Conservation (phyloP, 2,888 invertebrate species). For the Abrostola tripartita region DNA sequence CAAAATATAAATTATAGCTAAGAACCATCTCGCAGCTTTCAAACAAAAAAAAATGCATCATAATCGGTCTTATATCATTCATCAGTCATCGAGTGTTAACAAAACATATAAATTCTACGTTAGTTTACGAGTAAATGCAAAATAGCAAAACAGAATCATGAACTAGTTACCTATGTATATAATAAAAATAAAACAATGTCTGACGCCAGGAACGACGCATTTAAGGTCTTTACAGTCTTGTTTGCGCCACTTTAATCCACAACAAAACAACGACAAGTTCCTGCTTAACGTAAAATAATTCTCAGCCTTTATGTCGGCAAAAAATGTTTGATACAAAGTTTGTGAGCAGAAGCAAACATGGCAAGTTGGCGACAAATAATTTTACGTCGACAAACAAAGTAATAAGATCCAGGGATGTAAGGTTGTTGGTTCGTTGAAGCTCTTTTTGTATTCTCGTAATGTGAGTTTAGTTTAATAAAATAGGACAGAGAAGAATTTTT, state of each 20-base stretch:
- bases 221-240: conserved; percentile 69
- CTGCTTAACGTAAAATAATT: conserved; percentile 27
- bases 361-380: conserved; percentile 22
- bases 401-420: conserved; percentile 44
- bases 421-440: conserved; percentile 23
- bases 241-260: conserved; percentile 69
- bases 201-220: conserved; percentile 60
- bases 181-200: conserved; percentile 38
- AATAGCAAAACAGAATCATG: no score
- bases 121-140: no score
- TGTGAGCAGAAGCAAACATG: conserved; percentile 11
- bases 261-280: conserved; percentile 62
- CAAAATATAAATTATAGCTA: no score
- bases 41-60: no score
- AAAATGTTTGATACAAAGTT: conserved; percentile 19
- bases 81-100: no score
- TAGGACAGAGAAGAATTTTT: no score
- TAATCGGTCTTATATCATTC: no score
- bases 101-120: no score
- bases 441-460: background rate
- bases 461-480: background rate
- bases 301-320: conserved; percentile 44
- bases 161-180: background rate
- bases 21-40: no score
- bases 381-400: conserved; percentile 48